phyloP scores from a whole-genome alignment of 2,113 vertebrate species.

The Chlorodrepanis virens region DNA sequence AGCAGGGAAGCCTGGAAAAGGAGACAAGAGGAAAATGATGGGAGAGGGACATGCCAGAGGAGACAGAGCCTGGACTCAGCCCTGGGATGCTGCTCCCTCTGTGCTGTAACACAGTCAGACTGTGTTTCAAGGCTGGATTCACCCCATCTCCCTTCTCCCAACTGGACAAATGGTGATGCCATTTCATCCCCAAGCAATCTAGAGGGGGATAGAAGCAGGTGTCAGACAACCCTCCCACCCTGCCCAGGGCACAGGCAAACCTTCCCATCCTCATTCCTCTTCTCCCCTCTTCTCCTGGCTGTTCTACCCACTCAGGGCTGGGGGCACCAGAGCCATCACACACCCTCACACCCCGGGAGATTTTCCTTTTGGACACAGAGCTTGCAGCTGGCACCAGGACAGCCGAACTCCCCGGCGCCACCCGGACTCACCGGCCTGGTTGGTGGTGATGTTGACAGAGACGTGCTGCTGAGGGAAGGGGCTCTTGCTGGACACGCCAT shows the following conservation, averaged over 20 bases:
- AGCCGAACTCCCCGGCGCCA: rapidly evolving
- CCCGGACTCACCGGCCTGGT: slow-evolving; percentile 89
- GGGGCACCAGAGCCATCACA: not conserved
- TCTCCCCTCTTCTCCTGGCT: not conserved
- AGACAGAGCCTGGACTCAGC: not conserved
- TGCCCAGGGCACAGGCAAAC: not conserved
- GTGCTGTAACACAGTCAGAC: not conserved
- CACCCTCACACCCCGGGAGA: rapidly evolving
- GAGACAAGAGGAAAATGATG: not conserved
- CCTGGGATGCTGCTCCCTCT: not conserved
- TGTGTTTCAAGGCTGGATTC: not conserved
- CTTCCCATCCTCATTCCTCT: not conserved
- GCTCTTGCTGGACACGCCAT: slow-evolving; percentile 93
- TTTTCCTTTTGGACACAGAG: rapidly evolving
- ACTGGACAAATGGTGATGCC: rapidly evolving
- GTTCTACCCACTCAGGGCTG: not conserved
- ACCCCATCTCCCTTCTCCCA: not conserved
- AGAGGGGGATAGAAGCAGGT: not conserved
- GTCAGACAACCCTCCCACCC: not conserved
- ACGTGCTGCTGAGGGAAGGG: slow-evolving; percentile 93
- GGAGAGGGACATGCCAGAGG: not conserved
- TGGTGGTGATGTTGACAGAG: slow-evolving; percentile 97
- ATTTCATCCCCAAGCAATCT: not conserved
- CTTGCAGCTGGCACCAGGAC: rapidly evolving
- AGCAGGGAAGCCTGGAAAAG: not conserved